Conservation (phyloP, 2,888 invertebrate genomes). For the Tuta absoluta region DNA sequence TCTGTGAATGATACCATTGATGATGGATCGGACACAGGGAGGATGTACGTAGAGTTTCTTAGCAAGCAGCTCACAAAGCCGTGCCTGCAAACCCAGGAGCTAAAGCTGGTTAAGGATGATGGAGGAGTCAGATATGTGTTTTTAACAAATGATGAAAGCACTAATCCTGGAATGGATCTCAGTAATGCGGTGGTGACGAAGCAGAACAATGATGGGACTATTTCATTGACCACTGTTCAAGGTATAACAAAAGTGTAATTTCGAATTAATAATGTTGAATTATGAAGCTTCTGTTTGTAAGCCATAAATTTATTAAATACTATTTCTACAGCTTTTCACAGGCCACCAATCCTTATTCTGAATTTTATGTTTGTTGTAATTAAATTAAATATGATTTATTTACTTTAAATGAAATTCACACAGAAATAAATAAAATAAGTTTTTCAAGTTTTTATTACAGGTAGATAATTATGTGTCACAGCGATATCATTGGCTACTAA, state of each 20-base stretch:
- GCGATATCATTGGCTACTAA: no score
- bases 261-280: neutral
- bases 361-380: no score
- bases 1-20: conserved; percentile 27
- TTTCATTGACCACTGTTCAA: conserved; percentile 63
- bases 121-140: conserved; percentile 61
- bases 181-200: conserved; percentile 60
- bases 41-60: conserved; percentile 62
- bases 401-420: no score
- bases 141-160: conserved; percentile 51
- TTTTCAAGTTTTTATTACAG: no score
- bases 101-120: conserved; percentile 57
- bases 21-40: conserved; percentile 45
- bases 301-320: no score
- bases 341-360: no score
- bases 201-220: conserved; percentile 71
- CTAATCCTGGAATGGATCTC: conserved; percentile 40
- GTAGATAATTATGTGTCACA: no score
- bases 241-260: no score
- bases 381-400: no score
- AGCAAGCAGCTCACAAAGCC: conserved; percentile 53
- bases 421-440: no score
- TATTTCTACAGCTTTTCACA: no score
- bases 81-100: conserved; percentile 52
- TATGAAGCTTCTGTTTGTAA: no score